These are phyloP conservation scores for Pluvialis apricaria DNA, from an alignment of 2,113 vertebrate genomes.

Conservation along the genomic window DNA sequence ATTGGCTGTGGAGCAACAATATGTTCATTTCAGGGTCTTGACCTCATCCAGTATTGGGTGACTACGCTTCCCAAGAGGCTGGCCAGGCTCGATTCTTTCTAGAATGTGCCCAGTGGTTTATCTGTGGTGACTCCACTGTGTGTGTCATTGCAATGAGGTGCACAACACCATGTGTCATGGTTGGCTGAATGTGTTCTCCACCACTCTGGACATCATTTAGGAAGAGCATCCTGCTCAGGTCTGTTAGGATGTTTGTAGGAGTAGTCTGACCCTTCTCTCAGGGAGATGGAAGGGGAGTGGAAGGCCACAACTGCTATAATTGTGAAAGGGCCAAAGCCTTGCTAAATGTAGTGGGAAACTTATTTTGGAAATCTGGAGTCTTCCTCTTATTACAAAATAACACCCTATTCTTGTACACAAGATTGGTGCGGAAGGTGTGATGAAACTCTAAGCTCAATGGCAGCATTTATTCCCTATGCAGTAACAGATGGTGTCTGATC, in stretches of 20 bases:
- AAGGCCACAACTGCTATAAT: background rate
- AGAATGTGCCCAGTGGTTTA: background rate
- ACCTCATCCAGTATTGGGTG: background rate
- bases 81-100: background rate
- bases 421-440: background rate
- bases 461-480: background rate
- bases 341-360: background rate
- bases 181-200: background rate
- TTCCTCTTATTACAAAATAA: background rate
- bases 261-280: background rate
- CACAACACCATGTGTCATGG: background rate
- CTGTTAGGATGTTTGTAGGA: background rate
- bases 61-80: background rate
- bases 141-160: background rate
- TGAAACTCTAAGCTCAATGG: background rate
- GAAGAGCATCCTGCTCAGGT: background rate
- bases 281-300: background rate
- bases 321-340: background rate
- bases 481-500: background rate
- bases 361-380: background rate
- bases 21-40: background rate
- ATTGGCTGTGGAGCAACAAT: background rate
- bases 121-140: background rate
- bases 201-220: background rate
- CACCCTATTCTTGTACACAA: background rate